Evolutionary conservation across 2,888 invertebrate genomes (phyloP).

Genomic region (Drosophila hamatofila): DNA sequence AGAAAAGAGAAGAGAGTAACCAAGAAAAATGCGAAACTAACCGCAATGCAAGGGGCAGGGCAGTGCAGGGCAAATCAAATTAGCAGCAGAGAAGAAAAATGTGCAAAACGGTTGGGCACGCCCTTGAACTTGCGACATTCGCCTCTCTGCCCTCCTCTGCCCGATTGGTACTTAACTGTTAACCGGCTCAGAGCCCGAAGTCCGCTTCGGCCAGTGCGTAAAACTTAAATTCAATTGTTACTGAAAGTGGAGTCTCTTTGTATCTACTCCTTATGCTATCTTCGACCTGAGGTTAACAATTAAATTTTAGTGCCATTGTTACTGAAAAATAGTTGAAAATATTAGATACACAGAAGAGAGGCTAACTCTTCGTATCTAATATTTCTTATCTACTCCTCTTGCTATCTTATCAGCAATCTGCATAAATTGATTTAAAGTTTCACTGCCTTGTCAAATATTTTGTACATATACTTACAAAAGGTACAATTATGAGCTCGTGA

Average conservation of each 20-base stretch:
- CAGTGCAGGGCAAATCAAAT: conserved; percentile 51
- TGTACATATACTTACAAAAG: not conserved
- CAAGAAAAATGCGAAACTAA: conserved; percentile 40
- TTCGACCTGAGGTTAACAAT: no score
- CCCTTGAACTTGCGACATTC: conserved; percentile 70
- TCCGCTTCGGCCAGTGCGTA: conserved; percentile 2
- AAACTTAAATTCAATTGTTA: not conserved
- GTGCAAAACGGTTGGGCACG: conserved; percentile 63
- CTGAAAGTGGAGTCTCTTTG: not conserved
- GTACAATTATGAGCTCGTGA: not conserved
- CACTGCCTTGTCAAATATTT: not conserved
- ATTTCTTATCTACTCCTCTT: no score
- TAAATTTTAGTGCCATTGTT: no score
- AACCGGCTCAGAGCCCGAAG: conserved; percentile 29
- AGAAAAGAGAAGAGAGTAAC: conserved; percentile 1
- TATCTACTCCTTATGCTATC: not conserved
- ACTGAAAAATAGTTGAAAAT: no score
- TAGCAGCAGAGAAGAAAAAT: conserved; percentile 41
- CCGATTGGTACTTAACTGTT: conserved; percentile 7
- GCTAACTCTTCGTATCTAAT: no score
- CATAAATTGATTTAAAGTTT: not conserved
- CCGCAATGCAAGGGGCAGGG: conserved; percentile 25
- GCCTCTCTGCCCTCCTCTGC: not conserved
- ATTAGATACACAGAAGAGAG: no score
- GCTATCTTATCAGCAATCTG: not conserved